Conservation (phyloP, 2,113 vertebrate genomes). For the Holacanthus passer region DNA sequence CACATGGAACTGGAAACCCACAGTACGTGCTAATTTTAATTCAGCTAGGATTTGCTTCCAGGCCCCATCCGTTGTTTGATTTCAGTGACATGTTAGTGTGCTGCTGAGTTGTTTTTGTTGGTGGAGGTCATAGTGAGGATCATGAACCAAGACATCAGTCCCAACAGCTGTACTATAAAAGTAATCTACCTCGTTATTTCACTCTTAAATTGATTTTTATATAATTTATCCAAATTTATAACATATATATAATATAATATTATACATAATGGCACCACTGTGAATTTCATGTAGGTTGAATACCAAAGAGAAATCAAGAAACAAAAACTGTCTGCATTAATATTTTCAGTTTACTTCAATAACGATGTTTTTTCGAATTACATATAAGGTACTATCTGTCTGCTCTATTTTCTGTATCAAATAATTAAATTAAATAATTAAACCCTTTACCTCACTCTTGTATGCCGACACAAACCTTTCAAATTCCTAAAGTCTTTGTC, state of each 20-base stretch:
- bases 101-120: not conserved
- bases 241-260: too few relatives aligned
- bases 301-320: not conserved
- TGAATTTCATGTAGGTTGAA: not conserved
- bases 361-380: not conserved
- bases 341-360: not conserved
- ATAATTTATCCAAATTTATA: too few relatives aligned
- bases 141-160: too few relatives aligned
- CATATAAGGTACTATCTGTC: not conserved
- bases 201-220: not conserved
- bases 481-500: not conserved
- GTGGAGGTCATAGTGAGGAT: not conserved
- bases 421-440: too few relatives aligned
- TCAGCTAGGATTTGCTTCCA: not conserved
- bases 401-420: not conserved
- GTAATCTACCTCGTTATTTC: not conserved
- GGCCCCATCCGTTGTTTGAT: not conserved
- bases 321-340: not conserved
- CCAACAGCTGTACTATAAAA: not conserved
- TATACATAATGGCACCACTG: not conserved
- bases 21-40: not conserved
- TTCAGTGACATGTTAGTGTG: not conserved
- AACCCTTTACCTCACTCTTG: not conserved
- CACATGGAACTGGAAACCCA: slow-evolving; percentile 6
- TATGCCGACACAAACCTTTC: not conserved